Percentiles rank a stretch among this genome's conserved stretches.
phyloP scores from a whole-genome alignment of 2,888 invertebrate species.

The Drosophila emarginata region DNA sequence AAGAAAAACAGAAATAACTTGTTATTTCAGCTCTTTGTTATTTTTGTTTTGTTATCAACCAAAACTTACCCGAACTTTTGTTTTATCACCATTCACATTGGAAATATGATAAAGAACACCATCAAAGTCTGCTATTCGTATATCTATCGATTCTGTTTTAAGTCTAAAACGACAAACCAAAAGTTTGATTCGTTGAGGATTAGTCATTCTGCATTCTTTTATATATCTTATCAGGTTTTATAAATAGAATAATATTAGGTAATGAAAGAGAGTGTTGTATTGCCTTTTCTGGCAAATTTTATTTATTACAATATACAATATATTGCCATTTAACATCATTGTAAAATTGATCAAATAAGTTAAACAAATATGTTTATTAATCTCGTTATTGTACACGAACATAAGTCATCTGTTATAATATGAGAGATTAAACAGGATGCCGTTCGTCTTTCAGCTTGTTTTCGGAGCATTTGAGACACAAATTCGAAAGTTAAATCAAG shows the following conservation, averaged over 20 bases:
- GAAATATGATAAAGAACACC: slow-evolving; percentile 99
- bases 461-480: slow-evolving; percentile 36
- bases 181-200: background rate
- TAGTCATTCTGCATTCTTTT: slow-evolving; percentile 20
- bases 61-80: slow-evolving; percentile 95
- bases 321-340: too few relatives aligned
- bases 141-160: slow-evolving; percentile 97
- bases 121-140: slow-evolving; percentile 98
- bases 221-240: slow-evolving; percentile 32
- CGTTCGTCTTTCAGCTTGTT: slow-evolving; percentile 38
- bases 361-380: background rate
- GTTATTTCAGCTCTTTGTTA: background rate
- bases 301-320: too few relatives aligned
- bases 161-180: slow-evolving; percentile 78
- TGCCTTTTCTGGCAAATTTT: too few relatives aligned
- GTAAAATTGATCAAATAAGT: too few relatives aligned
- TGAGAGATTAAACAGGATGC: slow-evolving; percentile 42
- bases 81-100: slow-evolving; percentile 97
- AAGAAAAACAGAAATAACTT: background rate
- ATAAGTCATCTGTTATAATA: slow-evolving; percentile 22
- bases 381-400: slow-evolving; percentile 15
- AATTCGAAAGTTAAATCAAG: background rate
- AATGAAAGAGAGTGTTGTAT: background rate
- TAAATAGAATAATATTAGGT: background rate
- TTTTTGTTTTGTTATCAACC: background rate